Conservation (phyloP, 2,113 vertebrate species). For the Sisor rabdophorus region DNA sequence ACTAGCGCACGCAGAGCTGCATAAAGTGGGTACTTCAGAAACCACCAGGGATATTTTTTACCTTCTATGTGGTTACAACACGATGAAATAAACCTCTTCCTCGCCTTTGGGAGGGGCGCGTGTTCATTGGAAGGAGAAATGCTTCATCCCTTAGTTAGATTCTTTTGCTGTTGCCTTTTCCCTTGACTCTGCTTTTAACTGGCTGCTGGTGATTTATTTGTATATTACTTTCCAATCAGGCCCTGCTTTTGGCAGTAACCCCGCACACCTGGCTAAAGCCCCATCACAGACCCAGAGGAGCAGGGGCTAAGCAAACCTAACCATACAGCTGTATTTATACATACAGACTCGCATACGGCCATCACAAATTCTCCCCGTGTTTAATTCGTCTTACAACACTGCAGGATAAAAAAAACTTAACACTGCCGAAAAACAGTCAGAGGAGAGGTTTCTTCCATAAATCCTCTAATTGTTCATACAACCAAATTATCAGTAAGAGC, state of each 20-base stretch:
- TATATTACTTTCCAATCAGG: conserved; percentile 48
- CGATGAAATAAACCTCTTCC: conserved; percentile 10
- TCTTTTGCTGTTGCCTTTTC: conserved; percentile 38
- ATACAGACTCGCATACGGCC: conserved; percentile 8
- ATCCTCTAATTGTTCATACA: no score
- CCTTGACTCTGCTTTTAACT: conserved; percentile 35
- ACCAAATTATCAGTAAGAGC: no score
- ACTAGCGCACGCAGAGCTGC: conserved; percentile 2
- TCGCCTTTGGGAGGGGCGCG: conserved; percentile 26
- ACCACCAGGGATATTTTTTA: conserved; percentile 21
- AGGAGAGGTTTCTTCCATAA: no score
- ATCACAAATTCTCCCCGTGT: conserved; percentile 11
- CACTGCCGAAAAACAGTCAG: no score
- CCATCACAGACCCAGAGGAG: conserved; percentile 33
- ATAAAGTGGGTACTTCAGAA: conserved; percentile 1
- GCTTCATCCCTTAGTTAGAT: conserved; percentile 37
- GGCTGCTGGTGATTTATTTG: conserved; percentile 45
- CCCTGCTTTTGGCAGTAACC: conserved; percentile 13
- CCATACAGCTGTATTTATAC: conserved; percentile 33
- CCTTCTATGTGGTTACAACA: not conserved
- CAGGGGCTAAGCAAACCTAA: conserved; percentile 1
- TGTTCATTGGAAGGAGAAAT: conserved; percentile 42
- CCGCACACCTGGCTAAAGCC: conserved; percentile 17
- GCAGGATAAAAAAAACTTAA: no score
- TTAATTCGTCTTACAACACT: not conserved